Evolutionary conservation across 2,888 invertebrate genomes (phyloP).

Genomic region (Anthrax anthrax): DNA sequence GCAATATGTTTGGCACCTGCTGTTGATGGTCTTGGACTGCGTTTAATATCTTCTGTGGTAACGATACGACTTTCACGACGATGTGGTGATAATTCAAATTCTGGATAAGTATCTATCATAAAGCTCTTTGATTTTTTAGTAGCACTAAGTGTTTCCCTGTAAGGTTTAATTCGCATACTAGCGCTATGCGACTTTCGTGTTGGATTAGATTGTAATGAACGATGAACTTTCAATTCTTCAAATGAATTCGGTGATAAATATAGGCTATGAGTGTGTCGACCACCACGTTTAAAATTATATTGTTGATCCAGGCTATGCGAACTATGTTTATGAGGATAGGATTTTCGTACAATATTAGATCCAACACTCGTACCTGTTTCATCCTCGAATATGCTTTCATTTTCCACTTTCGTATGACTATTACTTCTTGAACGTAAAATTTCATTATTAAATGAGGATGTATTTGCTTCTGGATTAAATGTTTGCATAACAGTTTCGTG

Average conservation of each 20-base stretch:
- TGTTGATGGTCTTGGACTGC: constrained; percentile 29
- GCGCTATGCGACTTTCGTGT: constrained; percentile 31
- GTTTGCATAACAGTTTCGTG: constrained; percentile 19
- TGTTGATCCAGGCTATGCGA: constrained; percentile 32
- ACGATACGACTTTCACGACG: constrained; percentile 24
- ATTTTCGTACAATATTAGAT: constrained; percentile 1
- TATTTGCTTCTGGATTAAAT: constrained; percentile 9
- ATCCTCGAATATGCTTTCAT: constrained; percentile 25
- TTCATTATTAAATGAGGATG: constrained; percentile 29
- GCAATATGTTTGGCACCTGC: constrained; percentile 16
- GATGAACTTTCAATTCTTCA: constrained; percentile 30
- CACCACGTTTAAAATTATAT: constrained; percentile 31
- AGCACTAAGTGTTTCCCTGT: constrained; percentile 30
- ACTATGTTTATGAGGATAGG: constrained; percentile 30
- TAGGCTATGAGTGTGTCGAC: constrained; percentile 31
- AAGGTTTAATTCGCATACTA: constrained; percentile 30
- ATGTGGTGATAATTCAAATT: constrained; percentile 32
- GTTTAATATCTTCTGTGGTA: constrained; percentile 30
- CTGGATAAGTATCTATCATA: constrained; percentile 29
- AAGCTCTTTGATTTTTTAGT: constrained; percentile 36
- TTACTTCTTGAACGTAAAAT: constrained; percentile 26
- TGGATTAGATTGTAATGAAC: constrained; percentile 26
- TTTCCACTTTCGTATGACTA: constrained; percentile 31
- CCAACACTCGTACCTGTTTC: constrained; percentile 5
- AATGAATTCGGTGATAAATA: constrained; percentile 33